A percentile compares a stretch with the other conserved stretches of the same genome.
These are phyloP conservation scores for Drosophila ambigua DNA, from an alignment of 1,140 invertebrate genomes.

Conservation along the genomic window DNA sequence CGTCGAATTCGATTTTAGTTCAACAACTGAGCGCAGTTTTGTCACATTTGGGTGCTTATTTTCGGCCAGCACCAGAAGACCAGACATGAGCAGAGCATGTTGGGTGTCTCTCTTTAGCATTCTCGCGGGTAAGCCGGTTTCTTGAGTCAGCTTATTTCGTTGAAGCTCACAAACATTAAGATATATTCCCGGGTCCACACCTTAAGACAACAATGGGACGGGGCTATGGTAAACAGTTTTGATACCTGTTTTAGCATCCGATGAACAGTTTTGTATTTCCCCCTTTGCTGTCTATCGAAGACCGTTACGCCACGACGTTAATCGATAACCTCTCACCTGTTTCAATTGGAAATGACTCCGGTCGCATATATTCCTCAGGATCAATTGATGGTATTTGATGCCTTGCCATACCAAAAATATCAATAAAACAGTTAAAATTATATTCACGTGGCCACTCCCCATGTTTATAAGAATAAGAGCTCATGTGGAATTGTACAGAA, in stretches of 20 bases:
- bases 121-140: constrained; percentile 70
- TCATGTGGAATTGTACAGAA: not conserved
- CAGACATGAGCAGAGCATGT: constrained; percentile 26
- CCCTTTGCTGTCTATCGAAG: too few species aligned
- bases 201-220: constrained; percentile 22
- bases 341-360: not conserved
- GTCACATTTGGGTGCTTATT: constrained; percentile 58
- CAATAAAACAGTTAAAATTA: constrained; percentile 5
- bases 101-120: constrained; percentile 27
- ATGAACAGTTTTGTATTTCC: too few species aligned
- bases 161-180: not conserved
- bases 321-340: constrained; percentile 3
- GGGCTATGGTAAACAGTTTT: too few species aligned
- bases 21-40: constrained; percentile 65
- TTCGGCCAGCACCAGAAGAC: constrained; percentile 41
- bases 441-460: constrained; percentile 1
- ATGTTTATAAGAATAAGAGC: not conserved
- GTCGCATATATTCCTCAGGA: not conserved
- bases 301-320: too few species aligned
- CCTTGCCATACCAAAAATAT: not conserved
- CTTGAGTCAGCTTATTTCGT: constrained; percentile 34
- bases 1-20: constrained; percentile 63
- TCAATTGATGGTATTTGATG: not conserved
- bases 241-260: too few species aligned
- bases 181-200: constrained; percentile 5